Evolutionary conservation across 2,797 vertebrate genomes (phyloP), one percentile per base, ranked within the genome.

Genomic region (Labeo calbasu): DNA sequence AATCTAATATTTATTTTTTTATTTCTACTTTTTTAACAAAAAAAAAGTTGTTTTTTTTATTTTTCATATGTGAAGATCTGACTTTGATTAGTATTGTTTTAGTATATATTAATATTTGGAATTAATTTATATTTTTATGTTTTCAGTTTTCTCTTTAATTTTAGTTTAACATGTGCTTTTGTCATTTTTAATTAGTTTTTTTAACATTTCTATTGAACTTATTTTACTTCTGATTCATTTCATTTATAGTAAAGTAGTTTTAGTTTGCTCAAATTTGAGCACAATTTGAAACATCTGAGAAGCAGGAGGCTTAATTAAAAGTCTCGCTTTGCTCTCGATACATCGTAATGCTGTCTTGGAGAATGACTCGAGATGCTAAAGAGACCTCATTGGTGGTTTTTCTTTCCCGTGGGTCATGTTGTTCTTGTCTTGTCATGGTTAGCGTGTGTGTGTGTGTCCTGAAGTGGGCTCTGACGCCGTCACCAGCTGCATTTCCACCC

Each of bases 401-500:
- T 51, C 71, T 75, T 46, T 55, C 71, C 50, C 50, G 28, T 55
- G 50, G 50, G 50, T 75, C 5, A 21, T 75, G 50, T 72, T 72
- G 25, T 75, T 75, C 46, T 73, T 55, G 78, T 80, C 78, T 43
- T 25, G 46, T 75, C 69, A 63, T 75, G 28, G 46, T 76, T 51
- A 43, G n/a, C 2, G 25, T 40, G 9, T 25, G 65, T 59, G 36
- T 51, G 48, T 57, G 59, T 82, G 69, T 48, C 15, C 14, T 40
- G 66, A 59, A 81, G 46, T n/a, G 75, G 69, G 70, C 77, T 81
- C 59, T 81, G 75, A 82, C 23, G 21, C 23, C 75, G 79, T 83
- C 77, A 83, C 81, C 76, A 83, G 61, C 84, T 87, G 81, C 69
- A 66, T 28, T 32, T 32, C 63, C 19, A 53, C 61, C 61, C 71